A percentile compares a stretch with the other conserved stretches of the same genome.
Evolutionary conservation across 2,797 vertebrate genomes (phyloP).

Genomic region (Spea hammondii): DNA sequence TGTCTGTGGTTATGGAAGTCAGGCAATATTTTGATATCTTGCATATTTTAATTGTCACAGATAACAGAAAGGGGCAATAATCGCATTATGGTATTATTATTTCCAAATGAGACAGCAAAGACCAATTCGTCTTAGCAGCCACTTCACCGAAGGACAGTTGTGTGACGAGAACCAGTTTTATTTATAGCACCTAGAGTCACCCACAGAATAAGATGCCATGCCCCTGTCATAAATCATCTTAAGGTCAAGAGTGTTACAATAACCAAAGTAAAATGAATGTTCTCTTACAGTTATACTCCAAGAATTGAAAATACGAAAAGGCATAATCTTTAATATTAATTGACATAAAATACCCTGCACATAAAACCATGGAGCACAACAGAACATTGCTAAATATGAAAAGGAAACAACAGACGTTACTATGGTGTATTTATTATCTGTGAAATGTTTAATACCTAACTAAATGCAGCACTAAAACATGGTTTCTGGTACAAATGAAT

Average conservation of each 20-base stretch:
- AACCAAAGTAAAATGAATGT: neutral
- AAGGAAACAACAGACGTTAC: neutral
- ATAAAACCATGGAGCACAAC: constrained; percentile 12
- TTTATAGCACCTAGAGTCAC: constrained; percentile 20
- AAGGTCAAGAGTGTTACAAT: constrained; percentile 2
- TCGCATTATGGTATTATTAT: neutral
- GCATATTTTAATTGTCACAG: neutral
- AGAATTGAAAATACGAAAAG: neutral
- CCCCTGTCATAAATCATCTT: constrained; percentile 14
- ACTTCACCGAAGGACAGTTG: constrained; percentile 17
- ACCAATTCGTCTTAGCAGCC: neutral
- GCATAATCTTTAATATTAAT: constrained; percentile 5
- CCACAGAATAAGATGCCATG: neutral
- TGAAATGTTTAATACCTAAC: neutral
- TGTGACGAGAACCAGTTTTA: constrained; percentile 4
- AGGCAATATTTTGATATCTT: neutral
- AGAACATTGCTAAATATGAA: constrained; percentile 20
- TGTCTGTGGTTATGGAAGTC: neutral
- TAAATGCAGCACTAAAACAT: too few species aligned
- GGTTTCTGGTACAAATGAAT: too few species aligned
- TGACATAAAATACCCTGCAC: constrained; percentile 29
- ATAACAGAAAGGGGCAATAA: neutral
- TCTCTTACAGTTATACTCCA: neutral
- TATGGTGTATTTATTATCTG: constrained; percentile 8
- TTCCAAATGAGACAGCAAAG: neutral